phyloP scores from a whole-genome alignment of 1,140 invertebrate genomes.

The Lepidurus packardi region DNA sequence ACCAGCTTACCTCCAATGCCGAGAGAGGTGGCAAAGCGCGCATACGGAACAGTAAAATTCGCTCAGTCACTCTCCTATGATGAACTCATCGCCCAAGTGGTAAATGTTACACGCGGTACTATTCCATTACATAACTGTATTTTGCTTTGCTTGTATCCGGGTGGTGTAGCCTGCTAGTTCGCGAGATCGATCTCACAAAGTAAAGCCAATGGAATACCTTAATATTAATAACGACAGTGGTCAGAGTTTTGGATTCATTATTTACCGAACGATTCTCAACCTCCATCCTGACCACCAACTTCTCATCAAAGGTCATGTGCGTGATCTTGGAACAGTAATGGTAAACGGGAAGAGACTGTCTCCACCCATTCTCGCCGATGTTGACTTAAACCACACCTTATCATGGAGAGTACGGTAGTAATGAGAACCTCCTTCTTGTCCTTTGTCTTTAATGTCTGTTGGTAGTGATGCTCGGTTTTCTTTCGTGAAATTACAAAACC shows the following conservation, averaged over 20 bases:
- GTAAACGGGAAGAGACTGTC: constrained; percentile 46
- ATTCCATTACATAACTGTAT: too few relatives aligned
- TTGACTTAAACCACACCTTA: constrained; percentile 47
- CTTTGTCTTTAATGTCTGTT: neutral
- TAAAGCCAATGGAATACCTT: constrained; percentile 46
- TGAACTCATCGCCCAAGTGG: too few relatives aligned
- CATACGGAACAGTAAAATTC: too few relatives aligned
- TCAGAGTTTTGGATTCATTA: constrained; percentile 48
- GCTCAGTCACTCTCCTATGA: too few relatives aligned
- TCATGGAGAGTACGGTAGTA: constrained; percentile 47
- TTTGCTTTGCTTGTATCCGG: too few relatives aligned
- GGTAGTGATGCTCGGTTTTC: constrained; percentile 25
- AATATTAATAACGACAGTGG: constrained; percentile 44
- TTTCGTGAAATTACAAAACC: neutral
- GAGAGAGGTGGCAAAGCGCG: too few relatives aligned
- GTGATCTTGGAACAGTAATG: constrained; percentile 51
- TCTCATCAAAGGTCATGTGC: constrained; percentile 47
- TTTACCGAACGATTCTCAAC: constrained; percentile 43
- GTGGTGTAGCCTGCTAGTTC: too few relatives aligned
- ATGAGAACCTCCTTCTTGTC: neutral
- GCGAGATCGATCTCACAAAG: neutral
- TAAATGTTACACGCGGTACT: too few relatives aligned
- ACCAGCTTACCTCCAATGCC: too few relatives aligned
- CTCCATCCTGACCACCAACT: constrained; percentile 37
- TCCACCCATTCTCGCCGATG: constrained; percentile 38